Evolutionary conservation across 2,888 invertebrate genomes (phyloP).

Genomic region (Ellobium chinense): DNA sequence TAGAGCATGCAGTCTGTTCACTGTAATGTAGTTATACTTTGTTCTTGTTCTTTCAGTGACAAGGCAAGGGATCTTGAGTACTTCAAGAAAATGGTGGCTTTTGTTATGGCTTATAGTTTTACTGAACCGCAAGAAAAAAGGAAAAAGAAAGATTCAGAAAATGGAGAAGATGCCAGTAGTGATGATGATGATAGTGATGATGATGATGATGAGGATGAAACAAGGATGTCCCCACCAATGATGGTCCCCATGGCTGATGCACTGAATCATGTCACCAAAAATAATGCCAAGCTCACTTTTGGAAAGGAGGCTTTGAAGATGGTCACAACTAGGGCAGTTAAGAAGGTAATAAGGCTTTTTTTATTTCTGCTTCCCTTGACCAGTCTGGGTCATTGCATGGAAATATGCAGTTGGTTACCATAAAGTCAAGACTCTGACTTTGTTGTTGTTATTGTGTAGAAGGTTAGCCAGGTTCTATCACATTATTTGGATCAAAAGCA

Average conservation of each 20-base stretch:
- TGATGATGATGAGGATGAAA: slow-evolving; percentile 59
- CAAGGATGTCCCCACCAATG: slow-evolving; percentile 68
- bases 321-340: slow-evolving; percentile 70
- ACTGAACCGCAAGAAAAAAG: slow-evolving; percentile 69
- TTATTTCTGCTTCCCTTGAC: neutral
- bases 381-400: neutral
- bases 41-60: too few relatives aligned
- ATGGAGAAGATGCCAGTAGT: slow-evolving; percentile 55
- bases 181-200: slow-evolving; percentile 45
- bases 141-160: too few relatives aligned
- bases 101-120: slow-evolving; percentile 79
- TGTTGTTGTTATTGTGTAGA: too few relatives aligned
- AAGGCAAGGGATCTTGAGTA: slow-evolving; percentile 66
- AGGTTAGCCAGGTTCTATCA: too few relatives aligned
- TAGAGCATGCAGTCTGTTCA: too few relatives aligned
- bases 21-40: too few relatives aligned
- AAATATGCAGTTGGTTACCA: neutral
- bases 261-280: slow-evolving; percentile 76
- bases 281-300: slow-evolving; percentile 77
- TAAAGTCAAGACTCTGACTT: neutral
- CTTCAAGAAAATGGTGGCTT: slow-evolving; percentile 78
- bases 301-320: slow-evolving; percentile 74
- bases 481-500: too few relatives aligned
- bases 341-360: slow-evolving; percentile 59
- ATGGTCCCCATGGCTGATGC: slow-evolving; percentile 79